phyloP scores from a whole-genome alignment of 2,797 vertebrate genomes.

The Anolis apletophallus region DNA sequence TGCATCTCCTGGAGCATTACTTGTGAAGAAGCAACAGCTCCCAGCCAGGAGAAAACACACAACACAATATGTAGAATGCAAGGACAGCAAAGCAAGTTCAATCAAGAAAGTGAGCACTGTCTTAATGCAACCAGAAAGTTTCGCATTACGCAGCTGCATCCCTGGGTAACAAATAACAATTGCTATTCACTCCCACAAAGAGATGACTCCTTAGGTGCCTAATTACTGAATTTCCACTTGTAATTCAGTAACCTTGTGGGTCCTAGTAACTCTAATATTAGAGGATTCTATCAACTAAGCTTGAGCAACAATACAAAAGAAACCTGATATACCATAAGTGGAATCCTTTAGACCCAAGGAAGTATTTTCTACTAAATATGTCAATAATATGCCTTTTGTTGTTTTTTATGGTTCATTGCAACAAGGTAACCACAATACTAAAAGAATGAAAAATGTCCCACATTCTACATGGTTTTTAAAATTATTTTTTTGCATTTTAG shows the following conservation, averaged over 20 bases:
- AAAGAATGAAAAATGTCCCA: neutral
- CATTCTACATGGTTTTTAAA: neutral
- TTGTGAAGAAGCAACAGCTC: neutral
- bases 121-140: neutral
- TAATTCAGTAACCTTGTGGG: too few species aligned
- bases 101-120: neutral
- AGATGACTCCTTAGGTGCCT: neutral
- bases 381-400: neutral
- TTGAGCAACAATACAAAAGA: neutral
- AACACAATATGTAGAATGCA: neutral
- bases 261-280: too few species aligned
- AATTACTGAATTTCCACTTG: neutral
- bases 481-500: neutral
- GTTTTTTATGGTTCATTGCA: neutral
- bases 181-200: neutral
- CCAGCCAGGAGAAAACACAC: neutral
- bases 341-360: neutral
- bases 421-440: neutral
- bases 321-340: too few species aligned
- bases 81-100: neutral
- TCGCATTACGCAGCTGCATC: neutral
- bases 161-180: neutral
- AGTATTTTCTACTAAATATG: neutral
- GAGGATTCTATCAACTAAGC: neutral
- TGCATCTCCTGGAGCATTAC: neutral